These are phyloP conservation scores for Apodemia duryi DNA, from an alignment of 2,888 invertebrate species.

Conservation along the genomic window DNA sequence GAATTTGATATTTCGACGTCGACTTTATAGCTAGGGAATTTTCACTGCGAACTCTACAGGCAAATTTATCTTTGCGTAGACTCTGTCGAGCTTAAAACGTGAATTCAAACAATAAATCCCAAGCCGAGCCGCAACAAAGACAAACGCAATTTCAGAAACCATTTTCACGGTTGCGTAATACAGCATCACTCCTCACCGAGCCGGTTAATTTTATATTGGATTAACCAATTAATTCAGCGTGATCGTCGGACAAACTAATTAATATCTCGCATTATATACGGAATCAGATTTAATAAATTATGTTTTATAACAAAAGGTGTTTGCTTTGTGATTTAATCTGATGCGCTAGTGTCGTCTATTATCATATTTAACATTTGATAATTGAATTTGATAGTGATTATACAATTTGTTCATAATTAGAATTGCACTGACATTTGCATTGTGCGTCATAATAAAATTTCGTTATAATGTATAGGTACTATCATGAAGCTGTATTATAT, in stretches of 20 bases:
- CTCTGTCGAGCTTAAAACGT: slow-evolving; percentile 16
- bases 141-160: slow-evolving; percentile 26
- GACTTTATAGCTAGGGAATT: slow-evolving; percentile 6
- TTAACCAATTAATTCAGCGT: slow-evolving; percentile 67
- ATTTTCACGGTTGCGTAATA: slow-evolving; percentile 33
- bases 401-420: too few relatives aligned
- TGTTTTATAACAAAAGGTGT: background rate
- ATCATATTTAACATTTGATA: background rate
- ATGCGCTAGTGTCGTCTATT: background rate
- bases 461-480: too few relatives aligned
- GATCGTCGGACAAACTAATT: slow-evolving; percentile 62
- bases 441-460: too few relatives aligned
- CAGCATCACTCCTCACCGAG: slow-evolving; percentile 31
- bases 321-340: background rate
- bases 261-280: slow-evolving; percentile 37
- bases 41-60: background rate
- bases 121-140: slow-evolving; percentile 26
- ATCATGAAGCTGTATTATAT: too few relatives aligned
- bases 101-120: slow-evolving; percentile 20
- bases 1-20: slow-evolving; percentile 13
- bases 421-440: too few relatives aligned
- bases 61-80: slow-evolving; percentile 21
- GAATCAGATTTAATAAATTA: slow-evolving; percentile 11
- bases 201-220: slow-evolving; percentile 46
- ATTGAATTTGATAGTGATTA: background rate